Base-by-base conservation (phyloP, 2,888 invertebrate genomes). In the Ligdia adustata region DNA sequence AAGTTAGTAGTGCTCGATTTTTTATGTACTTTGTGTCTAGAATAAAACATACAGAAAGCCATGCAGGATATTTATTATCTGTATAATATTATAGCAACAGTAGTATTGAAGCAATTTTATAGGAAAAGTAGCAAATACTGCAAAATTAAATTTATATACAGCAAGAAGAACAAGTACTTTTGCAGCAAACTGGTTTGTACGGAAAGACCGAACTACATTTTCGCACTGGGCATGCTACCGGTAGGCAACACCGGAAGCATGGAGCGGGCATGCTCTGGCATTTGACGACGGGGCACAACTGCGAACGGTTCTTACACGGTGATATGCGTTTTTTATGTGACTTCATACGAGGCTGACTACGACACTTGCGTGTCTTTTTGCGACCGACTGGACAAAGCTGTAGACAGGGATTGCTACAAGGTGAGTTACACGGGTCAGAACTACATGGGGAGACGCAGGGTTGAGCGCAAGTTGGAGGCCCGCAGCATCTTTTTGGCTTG, bases 231-330 rank as follows among this genome's bases (percentile, higher is more conserved):
- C 75, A 76, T 7, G 66, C 60, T 24, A 52, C 14, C 15, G 13
- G 28, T 27, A 64, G 63, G 52, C 75, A 72, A 45, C 67, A 72
- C 4, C 48, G 43, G 2, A 59, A 22, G 55, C 81, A 78, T 1
- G 77, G 72, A n/a, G 67, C 73, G 1, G 79, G 74, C 15, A 79
- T 58, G 57, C 86, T 86, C 22, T 75, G 74, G 52, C 83, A 81
- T 12, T 76, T 72, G 11, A 78, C 80, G 32, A 79, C 69, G 0
- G 84, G 79, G 45, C 86, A 87, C 0, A 52, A 34, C 35, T 66
- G 74, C 0, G 76, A 57, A 5, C 81, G 75, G 50, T 88, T 89
- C 16, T 44, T 52, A 55, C 88, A 88, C n/a, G 88, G 87, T 6
- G 89, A 89, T 45, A 64, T 66, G 14, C 66, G 67, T 48, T 76